Conservation (phyloP, 2,888 invertebrate species). For the Nycteola revayana region DNA sequence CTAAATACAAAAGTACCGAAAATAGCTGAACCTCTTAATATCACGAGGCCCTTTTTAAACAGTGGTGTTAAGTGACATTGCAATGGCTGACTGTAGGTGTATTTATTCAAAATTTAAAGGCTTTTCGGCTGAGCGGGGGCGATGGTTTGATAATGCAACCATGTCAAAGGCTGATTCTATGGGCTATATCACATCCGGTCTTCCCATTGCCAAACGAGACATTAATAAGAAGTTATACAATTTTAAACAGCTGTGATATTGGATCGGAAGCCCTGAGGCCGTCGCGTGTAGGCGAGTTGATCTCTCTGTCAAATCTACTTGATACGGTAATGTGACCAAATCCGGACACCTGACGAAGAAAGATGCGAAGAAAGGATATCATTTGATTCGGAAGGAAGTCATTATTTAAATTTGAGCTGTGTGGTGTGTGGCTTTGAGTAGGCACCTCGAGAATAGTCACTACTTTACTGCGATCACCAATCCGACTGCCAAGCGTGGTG, state of each 20-base stretch:
- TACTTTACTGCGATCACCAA: too few relatives aligned
- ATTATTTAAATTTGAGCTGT: slow-evolving; percentile 16
- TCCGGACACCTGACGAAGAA: slow-evolving; percentile 4
- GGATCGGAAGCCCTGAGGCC: slow-evolving; percentile 23
- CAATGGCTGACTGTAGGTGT: slow-evolving; percentile 57
- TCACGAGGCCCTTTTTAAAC: slow-evolving; percentile 22
- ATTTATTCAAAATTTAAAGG: slow-evolving; percentile 63
- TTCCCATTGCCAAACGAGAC: slow-evolving; percentile 44
- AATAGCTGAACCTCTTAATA: slow-evolving; percentile 11
- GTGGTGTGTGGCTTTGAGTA: neutral
- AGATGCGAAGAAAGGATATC: slow-evolving; percentile 7
- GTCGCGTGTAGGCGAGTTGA: slow-evolving; percentile 14
- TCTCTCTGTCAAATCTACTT: slow-evolving; percentile 8
- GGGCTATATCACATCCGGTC: slow-evolving; percentile 53
- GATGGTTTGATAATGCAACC: slow-evolving; percentile 55
- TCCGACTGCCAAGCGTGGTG: too few relatives aligned
- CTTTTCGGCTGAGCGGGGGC: slow-evolving; percentile 59
- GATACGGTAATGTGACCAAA: slow-evolving; percentile 3
- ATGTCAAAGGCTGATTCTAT: slow-evolving; percentile 57
- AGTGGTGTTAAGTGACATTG: slow-evolving; percentile 48
- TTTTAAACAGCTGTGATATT: slow-evolving; percentile 30
- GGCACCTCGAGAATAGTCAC: too few relatives aligned
- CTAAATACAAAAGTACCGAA: slow-evolving; percentile 36
- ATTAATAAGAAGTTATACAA: slow-evolving; percentile 41
- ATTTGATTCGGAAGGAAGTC: slow-evolving; percentile 10